These are phyloP conservation scores for Idris sp. DNA, from an alignment of 1,140 invertebrate species.

Conservation along the genomic window DNA sequence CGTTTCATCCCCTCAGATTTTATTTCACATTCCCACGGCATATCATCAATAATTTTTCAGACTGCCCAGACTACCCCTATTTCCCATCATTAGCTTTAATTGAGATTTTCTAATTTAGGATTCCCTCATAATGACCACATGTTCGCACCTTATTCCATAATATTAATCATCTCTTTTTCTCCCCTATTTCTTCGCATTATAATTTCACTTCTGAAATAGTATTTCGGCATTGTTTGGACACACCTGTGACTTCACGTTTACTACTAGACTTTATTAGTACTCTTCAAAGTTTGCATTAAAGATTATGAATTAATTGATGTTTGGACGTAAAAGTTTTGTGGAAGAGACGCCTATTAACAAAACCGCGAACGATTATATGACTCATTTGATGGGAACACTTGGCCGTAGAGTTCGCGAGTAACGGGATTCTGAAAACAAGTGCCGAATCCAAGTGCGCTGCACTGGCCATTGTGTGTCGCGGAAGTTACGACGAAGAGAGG, in stretches of 20 bases:
- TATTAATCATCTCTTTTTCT: too few species aligned
- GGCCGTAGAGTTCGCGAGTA: constrained; percentile 26
- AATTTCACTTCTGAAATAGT: not conserved
- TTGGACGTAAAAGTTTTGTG: constrained; percentile 25
- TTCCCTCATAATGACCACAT: too few species aligned
- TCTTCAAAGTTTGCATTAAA: not conserved
- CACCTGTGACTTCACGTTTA: too few species aligned
- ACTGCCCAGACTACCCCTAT: too few species aligned
- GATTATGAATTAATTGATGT: constrained; percentile 46
- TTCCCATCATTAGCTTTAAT: too few species aligned
- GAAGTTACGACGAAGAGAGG: constrained; percentile 30
- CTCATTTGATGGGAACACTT: constrained; percentile 39
- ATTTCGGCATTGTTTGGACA: too few species aligned
- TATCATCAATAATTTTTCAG: too few species aligned
- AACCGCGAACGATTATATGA: constrained; percentile 28
- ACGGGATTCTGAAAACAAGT: constrained; percentile 30
- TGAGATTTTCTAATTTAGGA: too few species aligned
- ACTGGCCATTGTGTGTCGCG: constrained; percentile 30
- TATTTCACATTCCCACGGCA: too few species aligned
- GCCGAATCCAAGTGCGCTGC: constrained; percentile 18
- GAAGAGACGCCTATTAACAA: constrained; percentile 2
- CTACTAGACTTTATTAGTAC: constrained; percentile 21
- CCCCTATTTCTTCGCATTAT: too few species aligned
- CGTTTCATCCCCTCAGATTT: too few species aligned
- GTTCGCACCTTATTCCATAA: too few species aligned